Evolutionary conservation across 2,797 vertebrate species (phyloP).

Genomic region (Amphiprion clarkii): DNA sequence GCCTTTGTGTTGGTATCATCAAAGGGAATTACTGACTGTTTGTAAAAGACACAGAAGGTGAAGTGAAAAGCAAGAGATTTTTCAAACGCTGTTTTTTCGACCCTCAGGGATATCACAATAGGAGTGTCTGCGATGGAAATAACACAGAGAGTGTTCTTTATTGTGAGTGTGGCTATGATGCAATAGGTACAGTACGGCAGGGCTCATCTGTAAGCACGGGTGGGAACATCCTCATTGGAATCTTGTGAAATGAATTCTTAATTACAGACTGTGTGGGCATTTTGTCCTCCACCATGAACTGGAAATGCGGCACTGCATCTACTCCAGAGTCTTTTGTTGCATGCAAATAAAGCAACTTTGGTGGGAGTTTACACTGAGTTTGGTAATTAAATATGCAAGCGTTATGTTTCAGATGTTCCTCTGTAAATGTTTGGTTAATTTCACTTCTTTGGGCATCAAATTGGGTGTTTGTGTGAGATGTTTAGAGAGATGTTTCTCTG

Average conservation of each 20-base stretch:
- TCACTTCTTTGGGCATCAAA: too few relatives aligned
- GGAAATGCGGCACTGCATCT: neutral
- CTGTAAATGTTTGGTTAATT: too few relatives aligned
- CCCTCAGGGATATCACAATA: constrained; percentile 16
- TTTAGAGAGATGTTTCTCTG: too few relatives aligned
- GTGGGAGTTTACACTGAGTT: too few relatives aligned
- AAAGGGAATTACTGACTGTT: constrained; percentile 49
- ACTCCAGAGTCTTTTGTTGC: too few relatives aligned
- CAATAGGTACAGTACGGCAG: constrained; percentile 10
- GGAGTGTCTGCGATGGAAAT: constrained; percentile 11
- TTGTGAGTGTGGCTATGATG: constrained; percentile 23
- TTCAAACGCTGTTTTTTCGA: constrained; percentile 37
- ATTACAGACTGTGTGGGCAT: neutral
- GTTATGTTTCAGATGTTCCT: too few relatives aligned
- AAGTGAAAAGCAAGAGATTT: constrained; percentile 36
- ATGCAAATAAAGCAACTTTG: neutral
- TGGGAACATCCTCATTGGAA: neutral
- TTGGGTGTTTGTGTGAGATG: too few relatives aligned
- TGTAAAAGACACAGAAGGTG: constrained; percentile 44
- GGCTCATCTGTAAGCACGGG: neutral
- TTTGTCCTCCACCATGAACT: neutral
- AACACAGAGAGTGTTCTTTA: constrained; percentile 8
- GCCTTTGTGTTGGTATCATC: constrained; percentile 50
- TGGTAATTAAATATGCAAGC: too few relatives aligned
- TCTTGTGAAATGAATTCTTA: neutral